Evolutionary conservation across 2,113 vertebrate species (phyloP).

Genomic region (Podarcis muralis): DNA sequence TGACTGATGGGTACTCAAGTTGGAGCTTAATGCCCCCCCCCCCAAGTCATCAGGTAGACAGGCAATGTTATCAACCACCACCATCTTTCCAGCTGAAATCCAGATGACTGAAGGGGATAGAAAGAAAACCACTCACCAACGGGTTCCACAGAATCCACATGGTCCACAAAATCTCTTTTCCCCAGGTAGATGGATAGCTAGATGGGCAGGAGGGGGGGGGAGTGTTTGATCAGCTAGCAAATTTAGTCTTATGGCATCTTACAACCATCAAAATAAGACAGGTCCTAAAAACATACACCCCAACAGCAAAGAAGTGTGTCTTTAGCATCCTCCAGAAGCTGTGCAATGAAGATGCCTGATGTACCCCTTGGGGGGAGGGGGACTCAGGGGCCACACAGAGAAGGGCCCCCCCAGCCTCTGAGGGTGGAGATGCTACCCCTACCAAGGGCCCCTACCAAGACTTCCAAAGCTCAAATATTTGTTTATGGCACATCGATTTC

Average conservation of each 20-base stretch:
- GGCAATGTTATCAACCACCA: too few species aligned
- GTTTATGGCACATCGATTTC: too few species aligned
- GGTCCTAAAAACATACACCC: not conserved
- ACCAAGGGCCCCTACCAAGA: too few species aligned
- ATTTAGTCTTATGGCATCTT: not conserved
- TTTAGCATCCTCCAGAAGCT: not conserved
- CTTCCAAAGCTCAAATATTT: too few species aligned
- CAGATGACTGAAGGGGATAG: too few species aligned
- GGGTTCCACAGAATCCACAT: constrained; percentile 79
- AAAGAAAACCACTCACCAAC: constrained; percentile 78
- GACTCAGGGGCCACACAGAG: too few species aligned
- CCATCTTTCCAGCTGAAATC: not conserved
- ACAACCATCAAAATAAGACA: not conserved
- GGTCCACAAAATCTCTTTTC: constrained; percentile 89
- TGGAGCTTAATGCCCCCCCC: too few species aligned
- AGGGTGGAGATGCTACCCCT: not conserved
- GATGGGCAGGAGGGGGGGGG: not conserved
- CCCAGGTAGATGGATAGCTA: constrained; percentile 89
- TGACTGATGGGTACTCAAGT: too few species aligned
- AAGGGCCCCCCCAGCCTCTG: not conserved
- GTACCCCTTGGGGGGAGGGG: not conserved
- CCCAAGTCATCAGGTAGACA: too few species aligned
- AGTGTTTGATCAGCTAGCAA: not conserved
- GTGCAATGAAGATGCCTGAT: not conserved
- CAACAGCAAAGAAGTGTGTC: too few species aligned